Evolutionary conservation across 1,140 invertebrate genomes (phyloP), one percentile per base, ranked within the genome.

Genomic region (Rhagoletis zephyria): DNA sequence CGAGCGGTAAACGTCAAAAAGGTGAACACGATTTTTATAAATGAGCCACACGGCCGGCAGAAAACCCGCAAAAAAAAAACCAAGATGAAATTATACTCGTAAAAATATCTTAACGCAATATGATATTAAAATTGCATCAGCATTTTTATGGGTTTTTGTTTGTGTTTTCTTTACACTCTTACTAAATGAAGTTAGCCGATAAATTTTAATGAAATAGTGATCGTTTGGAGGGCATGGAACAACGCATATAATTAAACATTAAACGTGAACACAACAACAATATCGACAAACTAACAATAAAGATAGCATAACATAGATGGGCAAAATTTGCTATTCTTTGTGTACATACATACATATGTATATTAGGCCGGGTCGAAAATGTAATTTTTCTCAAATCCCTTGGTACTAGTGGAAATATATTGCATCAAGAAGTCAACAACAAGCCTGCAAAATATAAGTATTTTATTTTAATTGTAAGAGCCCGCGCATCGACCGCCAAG

Each of bases 71-170:
- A 81, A 30, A 30, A 30, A 81, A 56, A 59, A n/a, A n/a, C n/a
- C 48, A 16, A 81, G n/a, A 81, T 56, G n/a, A 81, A 81, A 81
- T 81, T 81, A 56, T 19, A 81, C 14, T 56, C 48, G 48, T 81
- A 81, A 81, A 81, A 81, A 51, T 56, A 56, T 56, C 12, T 81
- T 81, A 19, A n/a, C n/a, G 74, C 48, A 81, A 81, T 81, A 81
- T 19, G 74, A 81, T 42, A 81, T 51, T 51, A 16, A 81, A 81
- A 81, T 81, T 81, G 74, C 74, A 81, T 81, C 74, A 81, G 74
- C 74, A 6, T 51, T 81, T 81, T 81, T 56, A 81, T 56, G 5
- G 19, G 30, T 59, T 81, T 81, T 81, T 81, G n/a, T 81, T 9
- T 81, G 7, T 67, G n/a, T 67, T 30, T 67, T 30, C 30, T 67